Percentiles rank a stretch among this genome's conserved stretches.
These are phyloP conservation scores for Burhinus oedicnemus DNA, from an alignment of 2,113 vertebrate species.

Conservation along the genomic window DNA sequence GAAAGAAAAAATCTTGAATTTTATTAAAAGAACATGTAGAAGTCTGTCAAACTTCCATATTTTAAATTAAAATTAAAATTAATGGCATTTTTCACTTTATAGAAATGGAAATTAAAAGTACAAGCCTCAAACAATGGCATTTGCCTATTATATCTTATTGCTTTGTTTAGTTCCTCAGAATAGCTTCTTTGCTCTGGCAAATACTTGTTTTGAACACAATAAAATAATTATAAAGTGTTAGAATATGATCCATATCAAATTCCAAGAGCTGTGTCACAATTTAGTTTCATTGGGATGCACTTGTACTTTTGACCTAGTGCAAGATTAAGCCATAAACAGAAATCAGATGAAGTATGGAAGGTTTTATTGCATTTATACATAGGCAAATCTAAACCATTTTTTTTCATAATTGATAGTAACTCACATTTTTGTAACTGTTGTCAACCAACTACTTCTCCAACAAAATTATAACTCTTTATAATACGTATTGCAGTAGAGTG, in stretches of 20 bases:
- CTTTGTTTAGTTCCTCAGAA: not conserved
- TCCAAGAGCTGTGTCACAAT: not conserved
- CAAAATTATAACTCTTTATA: not conserved
- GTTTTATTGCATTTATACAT: too few relatives aligned
- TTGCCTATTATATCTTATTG: not conserved
- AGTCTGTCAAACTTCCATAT: not conserved
- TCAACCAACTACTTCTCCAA: too few relatives aligned
- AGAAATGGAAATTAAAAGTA: not conserved
- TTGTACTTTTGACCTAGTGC: not conserved
- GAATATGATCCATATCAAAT: not conserved
- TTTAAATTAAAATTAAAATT: not conserved
- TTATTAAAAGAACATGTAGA: not conserved
- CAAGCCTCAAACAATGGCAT: not conserved
- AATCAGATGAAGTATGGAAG: too few relatives aligned
- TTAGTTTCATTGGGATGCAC: not conserved
- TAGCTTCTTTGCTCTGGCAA: not conserved
- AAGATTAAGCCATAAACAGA: not conserved
- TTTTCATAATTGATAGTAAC: too few relatives aligned
- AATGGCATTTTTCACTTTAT: not conserved
- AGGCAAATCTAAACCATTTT: too few relatives aligned
- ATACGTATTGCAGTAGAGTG: not conserved
- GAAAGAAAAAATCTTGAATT: not conserved
- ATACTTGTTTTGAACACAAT: not conserved
- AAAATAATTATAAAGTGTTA: not conserved
- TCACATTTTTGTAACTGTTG: too few relatives aligned